phyloP scores from a whole-genome alignment of 2,797 vertebrate genomes.

The Myotis pilosus region DNA sequence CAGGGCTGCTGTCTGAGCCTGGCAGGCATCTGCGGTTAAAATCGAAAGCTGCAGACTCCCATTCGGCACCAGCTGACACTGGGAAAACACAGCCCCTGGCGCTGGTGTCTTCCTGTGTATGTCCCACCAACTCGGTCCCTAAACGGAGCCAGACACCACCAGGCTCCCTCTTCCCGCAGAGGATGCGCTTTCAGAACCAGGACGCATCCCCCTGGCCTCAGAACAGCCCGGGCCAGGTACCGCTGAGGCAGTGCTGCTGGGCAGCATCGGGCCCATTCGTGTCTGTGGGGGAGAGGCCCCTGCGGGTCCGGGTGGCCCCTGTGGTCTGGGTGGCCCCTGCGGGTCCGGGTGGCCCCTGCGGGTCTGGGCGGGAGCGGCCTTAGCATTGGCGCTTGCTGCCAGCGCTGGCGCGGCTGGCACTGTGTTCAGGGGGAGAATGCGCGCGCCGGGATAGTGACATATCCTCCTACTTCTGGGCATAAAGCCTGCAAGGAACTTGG shows the following conservation, averaged over 20 bases:
- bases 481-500: slow-evolving; percentile 41
- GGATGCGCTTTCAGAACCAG: slow-evolving; percentile 76
- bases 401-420: too few relatives aligned
- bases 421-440: slow-evolving; percentile 12
- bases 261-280: slow-evolving; percentile 68
- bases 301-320: neutral
- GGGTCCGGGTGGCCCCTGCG: too few relatives aligned
- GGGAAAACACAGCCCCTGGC: slow-evolving; percentile 58
- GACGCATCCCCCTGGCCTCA: slow-evolving; percentile 66
- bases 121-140: slow-evolving; percentile 71
- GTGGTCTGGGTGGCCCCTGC: too few relatives aligned
- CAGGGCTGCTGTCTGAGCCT: slow-evolving; percentile 6
- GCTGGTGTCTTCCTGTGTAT: slow-evolving; percentile 42
- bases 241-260: slow-evolving; percentile 72
- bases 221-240: slow-evolving; percentile 67
- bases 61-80: slow-evolving; percentile 58
- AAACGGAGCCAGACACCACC: slow-evolving; percentile 73
- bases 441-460: neutral
- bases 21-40: slow-evolving; percentile 65
- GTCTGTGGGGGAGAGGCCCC: slow-evolving; percentile 55
- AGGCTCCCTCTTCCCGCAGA: slow-evolving; percentile 60
- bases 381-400: slow-evolving; percentile 40
- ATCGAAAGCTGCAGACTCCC: slow-evolving; percentile 60
- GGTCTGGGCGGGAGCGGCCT: fast-evolving
- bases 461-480: slow-evolving; percentile 46